phyloP scores from a whole-genome alignment of 2,113 vertebrate species.

The Glaucomys volans region DNA sequence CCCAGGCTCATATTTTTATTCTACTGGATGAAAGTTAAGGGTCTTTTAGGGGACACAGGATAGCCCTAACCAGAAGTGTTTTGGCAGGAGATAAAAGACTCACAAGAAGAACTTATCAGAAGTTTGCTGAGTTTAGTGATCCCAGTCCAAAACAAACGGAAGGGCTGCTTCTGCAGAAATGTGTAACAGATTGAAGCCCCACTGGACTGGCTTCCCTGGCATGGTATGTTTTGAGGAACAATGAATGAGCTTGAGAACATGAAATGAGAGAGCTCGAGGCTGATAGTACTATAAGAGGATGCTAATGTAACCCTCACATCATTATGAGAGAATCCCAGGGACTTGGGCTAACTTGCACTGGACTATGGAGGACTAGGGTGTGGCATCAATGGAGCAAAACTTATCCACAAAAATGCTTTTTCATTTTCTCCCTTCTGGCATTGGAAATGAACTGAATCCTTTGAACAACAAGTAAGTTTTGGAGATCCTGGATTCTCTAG shows the following conservation, averaged over 20 bases:
- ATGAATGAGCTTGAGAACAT: not conserved
- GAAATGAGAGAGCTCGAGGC: not conserved
- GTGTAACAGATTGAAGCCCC: not conserved
- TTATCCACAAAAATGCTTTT: not conserved
- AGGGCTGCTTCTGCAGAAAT: not conserved
- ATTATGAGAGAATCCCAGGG: not conserved
- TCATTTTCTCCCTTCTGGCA: not conserved
- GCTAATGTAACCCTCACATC: not conserved
- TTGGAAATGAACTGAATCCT: not conserved
- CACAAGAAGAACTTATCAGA: not conserved
- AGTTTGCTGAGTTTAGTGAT: not conserved
- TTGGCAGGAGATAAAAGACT: not conserved
- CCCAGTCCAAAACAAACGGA: not conserved
- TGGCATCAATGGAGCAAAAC: not conserved
- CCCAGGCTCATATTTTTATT: not conserved
- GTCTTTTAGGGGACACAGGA: not conserved
- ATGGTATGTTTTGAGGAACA: not conserved
- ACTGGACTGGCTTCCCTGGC: not conserved
- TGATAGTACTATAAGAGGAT: not conserved
- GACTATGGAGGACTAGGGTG: not conserved
- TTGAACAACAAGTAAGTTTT: not conserved
- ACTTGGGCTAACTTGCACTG: not conserved
- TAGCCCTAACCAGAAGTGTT: not conserved
- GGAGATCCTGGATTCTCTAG: too few species aligned
- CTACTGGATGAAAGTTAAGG: not conserved